Evolutionary conservation across 1,140 invertebrate species (phyloP), one percentile per base, ranked within the genome.

Genomic region (Trichogramma pretiosum): DNA sequence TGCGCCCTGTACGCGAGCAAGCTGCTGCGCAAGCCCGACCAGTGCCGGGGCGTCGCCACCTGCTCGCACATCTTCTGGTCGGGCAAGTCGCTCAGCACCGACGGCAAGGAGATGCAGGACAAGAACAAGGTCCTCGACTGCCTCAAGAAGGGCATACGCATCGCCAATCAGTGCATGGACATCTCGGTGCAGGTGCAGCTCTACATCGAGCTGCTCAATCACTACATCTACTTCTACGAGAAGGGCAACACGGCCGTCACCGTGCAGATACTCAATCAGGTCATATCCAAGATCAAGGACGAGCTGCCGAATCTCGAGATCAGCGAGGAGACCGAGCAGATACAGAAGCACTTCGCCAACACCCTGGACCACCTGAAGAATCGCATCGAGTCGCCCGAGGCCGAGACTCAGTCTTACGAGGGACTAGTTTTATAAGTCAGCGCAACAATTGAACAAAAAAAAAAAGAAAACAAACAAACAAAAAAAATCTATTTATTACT

Each of bases 11-110:
- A 93, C 5, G 93, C 92, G 3, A 90, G 92, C 37, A 98, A 98
- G 69, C 73, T 99, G 37, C 74, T 99, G 1, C 95, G 98, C 71
- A 99, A 98, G 62, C 93, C 93, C 0, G 96, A 99, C 72, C 96
- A 99, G 62, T 93, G 90, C 64, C 72, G 93, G 48, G 93, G 89
- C 7, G 87, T 98, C 1, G 83, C 86, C 1, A 81, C 85, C 0
- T 95, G 92, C 64, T 89, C 93, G 0, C 91, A 97, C 70, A 79
- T 98, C 32, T 98, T 97, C 73, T 98, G 95, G 95, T 93, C 91
- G 42, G 90, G 88, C 14, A 89, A 89, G 69, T 82, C 77, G 36
- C 63, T 81, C 19, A 77, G 74, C 30, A 77, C 74, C n/a, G 74
- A 76, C 36, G 80, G 79, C 46, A 74, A 83, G 67, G 83, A 85